These are phyloP conservation scores for Dorcus parallelipipedus DNA, from an alignment of 2,888 invertebrate genomes.

Conservation along the genomic window DNA sequence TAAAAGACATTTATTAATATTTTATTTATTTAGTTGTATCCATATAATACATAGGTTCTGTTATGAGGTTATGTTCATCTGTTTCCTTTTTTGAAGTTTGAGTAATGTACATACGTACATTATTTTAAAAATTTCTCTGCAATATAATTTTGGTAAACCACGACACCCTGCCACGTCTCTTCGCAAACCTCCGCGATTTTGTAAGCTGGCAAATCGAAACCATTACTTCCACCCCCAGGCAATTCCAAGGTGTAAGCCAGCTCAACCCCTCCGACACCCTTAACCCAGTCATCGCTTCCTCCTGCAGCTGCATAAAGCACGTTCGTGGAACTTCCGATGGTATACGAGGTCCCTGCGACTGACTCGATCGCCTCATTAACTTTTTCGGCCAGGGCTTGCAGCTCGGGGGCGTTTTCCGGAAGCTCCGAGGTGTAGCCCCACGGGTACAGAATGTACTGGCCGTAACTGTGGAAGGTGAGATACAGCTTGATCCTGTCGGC, in stretches of 20 bases:
- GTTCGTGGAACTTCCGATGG: constrained; percentile 50
- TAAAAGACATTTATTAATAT: too few relatives aligned
- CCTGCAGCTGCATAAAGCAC: constrained; percentile 55
- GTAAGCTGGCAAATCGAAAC: constrained; percentile 57
- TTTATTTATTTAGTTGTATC: too few relatives aligned
- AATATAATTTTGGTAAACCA: constrained; percentile 49
- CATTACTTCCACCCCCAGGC: constrained; percentile 54
- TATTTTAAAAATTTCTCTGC: constrained; percentile 6
- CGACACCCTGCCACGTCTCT: constrained; percentile 61
- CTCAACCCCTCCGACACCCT: constrained; percentile 54
- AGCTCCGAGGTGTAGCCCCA: constrained; percentile 60
- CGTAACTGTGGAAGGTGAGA: constrained; percentile 71
- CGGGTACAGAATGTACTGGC: constrained; percentile 63
- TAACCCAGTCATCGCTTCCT: constrained; percentile 65
- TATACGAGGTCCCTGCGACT: constrained; percentile 36
- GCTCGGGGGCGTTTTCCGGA: constrained; percentile 50
- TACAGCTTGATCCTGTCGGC: constrained; percentile 58
- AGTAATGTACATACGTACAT: neutral
- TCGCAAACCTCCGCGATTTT: constrained; percentile 55
- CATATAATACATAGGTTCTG: too few relatives aligned
- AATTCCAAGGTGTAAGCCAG: constrained; percentile 63
- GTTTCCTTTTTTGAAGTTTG: too few relatives aligned
- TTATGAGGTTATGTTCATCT: too few relatives aligned
- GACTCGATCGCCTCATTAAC: constrained; percentile 48
- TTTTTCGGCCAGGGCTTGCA: constrained; percentile 47